phyloP scores from a whole-genome alignment of 1,140 invertebrate genomes.

The Holotrichia oblita region DNA sequence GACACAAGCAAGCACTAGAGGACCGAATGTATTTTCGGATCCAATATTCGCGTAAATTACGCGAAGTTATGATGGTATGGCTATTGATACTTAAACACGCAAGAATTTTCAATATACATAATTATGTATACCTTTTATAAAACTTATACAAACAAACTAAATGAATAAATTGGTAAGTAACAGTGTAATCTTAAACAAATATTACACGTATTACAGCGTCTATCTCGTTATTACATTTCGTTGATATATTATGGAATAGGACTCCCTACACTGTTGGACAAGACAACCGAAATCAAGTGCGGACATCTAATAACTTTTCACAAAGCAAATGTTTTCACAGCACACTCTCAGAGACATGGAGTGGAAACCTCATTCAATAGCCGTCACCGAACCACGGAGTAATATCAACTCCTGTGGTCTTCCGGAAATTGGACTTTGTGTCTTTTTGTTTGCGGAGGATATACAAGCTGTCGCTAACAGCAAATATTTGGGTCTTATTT shows the following conservation, averaged over 20 bases:
- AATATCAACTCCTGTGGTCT: not conserved
- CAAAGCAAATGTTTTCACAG: not conserved
- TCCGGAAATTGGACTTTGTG: not conserved
- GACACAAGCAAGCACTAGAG: not conserved
- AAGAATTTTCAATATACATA: no score
- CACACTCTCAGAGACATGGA: not conserved
- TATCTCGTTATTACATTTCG: no score
- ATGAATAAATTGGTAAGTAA: no score
- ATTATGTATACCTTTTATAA: no score
- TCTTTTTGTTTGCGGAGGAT: constrained; percentile 2
- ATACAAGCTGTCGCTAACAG: not conserved
- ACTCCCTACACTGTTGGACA: not conserved
- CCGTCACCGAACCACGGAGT: not conserved
- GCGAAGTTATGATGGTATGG: not conserved
- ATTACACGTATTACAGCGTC: no score
- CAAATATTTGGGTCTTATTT: not conserved
- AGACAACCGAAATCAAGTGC: not conserved
- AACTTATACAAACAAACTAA: no score
- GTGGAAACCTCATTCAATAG: constrained; percentile 3
- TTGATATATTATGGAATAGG: not conserved
- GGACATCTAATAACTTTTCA: not conserved
- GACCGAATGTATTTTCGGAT: not conserved
- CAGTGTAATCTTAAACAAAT: no score
- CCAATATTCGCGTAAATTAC: not conserved
- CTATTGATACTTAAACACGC: not conserved